Conservation (phyloP, 2,888 invertebrate species). For the Lithophane ornitopus region DNA sequence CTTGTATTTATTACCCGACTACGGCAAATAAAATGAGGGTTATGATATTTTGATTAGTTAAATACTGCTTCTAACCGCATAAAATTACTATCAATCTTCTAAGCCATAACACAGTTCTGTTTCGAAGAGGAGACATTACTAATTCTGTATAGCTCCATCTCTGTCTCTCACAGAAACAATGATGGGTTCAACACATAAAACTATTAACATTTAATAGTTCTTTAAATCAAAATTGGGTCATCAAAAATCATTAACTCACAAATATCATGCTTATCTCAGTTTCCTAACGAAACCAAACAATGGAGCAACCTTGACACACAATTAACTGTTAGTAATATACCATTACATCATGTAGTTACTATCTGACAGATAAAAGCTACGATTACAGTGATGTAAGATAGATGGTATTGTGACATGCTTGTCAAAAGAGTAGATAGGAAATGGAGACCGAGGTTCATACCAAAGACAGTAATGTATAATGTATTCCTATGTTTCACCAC, state of each 20-base stretch:
- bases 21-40: too few relatives aligned
- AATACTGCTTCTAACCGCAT: not conserved
- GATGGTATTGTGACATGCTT: conserved; percentile 39
- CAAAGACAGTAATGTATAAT: not conserved
- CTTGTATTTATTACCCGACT: not conserved
- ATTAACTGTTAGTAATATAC: conserved; percentile 61
- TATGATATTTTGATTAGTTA: not conserved
- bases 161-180: not conserved
- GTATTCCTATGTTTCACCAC: not conserved
- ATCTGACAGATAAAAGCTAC: conserved; percentile 60
- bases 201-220: not conserved
- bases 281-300: conserved; percentile 57
- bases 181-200: not conserved
- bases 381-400: conserved; percentile 61
- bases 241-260: conserved; percentile 17
- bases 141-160: not conserved
- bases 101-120: not conserved
- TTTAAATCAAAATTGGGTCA: conserved; percentile 30
- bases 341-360: conserved; percentile 62
- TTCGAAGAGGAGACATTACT: not conserved
- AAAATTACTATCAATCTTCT: not conserved
- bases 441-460: not conserved
- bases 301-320: conserved; percentile 64
- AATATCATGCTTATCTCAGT: conserved; percentile 41
- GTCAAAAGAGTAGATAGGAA: conserved; percentile 6